Percentiles rank a stretch among this genome's conserved stretches.
These are phyloP conservation scores for Eclectus roratus DNA, from an alignment of 2,113 vertebrate genomes.

Conservation along the genomic window DNA sequence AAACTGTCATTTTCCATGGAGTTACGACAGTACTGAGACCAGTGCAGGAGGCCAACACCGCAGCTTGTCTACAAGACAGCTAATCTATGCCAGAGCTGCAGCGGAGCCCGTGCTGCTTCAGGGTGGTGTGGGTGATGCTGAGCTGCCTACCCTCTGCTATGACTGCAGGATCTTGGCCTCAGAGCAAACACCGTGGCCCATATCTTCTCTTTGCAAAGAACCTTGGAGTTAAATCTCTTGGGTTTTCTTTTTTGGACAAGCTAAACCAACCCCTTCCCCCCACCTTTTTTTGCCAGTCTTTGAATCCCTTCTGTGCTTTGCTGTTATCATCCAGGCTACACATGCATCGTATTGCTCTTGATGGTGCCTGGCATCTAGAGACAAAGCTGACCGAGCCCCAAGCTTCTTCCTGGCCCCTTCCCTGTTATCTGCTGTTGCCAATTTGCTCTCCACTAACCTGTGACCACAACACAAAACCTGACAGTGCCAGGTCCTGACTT, in stretches of 20 bases:
- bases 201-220: neutral
- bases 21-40: accelerated
- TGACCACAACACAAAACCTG: accelerated
- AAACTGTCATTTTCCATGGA: neutral
- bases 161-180: neutral
- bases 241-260: too few species aligned
- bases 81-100: accelerated
- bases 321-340: neutral
- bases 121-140: accelerated
- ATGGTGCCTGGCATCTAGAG: accelerated
- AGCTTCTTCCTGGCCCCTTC: neutral
- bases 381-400: neutral
- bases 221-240: neutral
- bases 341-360: accelerated
- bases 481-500: neutral
- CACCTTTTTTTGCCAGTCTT: neutral
- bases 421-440: neutral
- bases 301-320: neutral
- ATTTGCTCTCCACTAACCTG: neutral
- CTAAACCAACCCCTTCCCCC: neutral
- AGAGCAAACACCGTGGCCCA: accelerated
- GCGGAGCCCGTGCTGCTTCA: neutral
- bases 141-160: neutral
- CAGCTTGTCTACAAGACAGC: neutral
- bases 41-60: neutral